Conservation (phyloP, 2,888 invertebrate genomes). For the Troides helena region DNA sequence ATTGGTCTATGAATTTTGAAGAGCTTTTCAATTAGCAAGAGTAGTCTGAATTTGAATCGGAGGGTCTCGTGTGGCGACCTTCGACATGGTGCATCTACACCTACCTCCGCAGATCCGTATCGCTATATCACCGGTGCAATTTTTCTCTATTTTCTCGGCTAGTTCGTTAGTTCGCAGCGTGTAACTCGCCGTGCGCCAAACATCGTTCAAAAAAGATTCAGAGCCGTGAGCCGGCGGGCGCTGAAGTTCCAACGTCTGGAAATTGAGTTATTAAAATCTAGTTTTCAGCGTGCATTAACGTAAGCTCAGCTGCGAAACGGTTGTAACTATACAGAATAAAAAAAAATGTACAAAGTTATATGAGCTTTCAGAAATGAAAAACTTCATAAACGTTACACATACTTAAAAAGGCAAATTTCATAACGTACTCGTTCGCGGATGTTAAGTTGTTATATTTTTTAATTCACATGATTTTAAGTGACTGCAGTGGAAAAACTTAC, state of each 20-base stretch:
- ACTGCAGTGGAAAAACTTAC: neutral
- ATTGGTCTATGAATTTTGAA: too few relatives aligned
- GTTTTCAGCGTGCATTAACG: neutral
- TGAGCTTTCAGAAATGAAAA: neutral
- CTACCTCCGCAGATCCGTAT: conserved; percentile 30
- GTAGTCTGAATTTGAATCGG: neutral
- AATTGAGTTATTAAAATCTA: conserved; percentile 14
- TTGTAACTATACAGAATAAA: neutral
- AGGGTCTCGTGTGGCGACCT: neutral
- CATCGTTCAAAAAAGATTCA: conserved; percentile 24
- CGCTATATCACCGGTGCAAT: conserved; percentile 21
- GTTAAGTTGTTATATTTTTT: neutral
- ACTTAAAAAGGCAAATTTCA: neutral
- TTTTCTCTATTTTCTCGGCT: conserved; percentile 37
- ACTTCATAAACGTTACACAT: neutral
- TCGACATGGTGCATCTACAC: conserved; percentile 4
- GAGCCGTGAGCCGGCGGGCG: conserved; percentile 8
- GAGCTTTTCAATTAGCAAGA: too few relatives aligned
- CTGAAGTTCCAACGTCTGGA: conserved; percentile 4
- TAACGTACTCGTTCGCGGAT: neutral
- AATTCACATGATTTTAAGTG: neutral
- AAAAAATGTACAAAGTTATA: neutral
- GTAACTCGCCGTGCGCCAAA: conserved; percentile 34
- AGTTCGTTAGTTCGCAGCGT: conserved; percentile 52
- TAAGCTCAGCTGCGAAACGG: neutral